Evolutionary conservation across 2,888 invertebrate genomes (phyloP), one percentile per base, ranked within the genome.

Genomic region (Biston betularia): DNA sequence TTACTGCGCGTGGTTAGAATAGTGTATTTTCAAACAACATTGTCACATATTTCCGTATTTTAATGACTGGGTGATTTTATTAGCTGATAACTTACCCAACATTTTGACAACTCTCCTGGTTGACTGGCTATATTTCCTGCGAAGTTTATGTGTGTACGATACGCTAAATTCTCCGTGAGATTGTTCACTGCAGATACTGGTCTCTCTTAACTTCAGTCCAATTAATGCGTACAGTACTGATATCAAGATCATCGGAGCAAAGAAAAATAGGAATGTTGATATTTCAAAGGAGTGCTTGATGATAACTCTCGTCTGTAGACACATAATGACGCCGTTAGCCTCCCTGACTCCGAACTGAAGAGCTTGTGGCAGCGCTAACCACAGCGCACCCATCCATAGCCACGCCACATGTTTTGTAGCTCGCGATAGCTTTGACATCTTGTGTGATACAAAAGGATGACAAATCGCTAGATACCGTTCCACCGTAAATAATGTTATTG

Each of bases 341-440:
- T 81, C 77, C 64, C 86, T 79, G 75, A 95, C 78, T 58, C 95
- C 88, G 75, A 95, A 86, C 42, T 90, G 84, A 48, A 93, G 78
- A 10, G 90, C 97, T 82, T 97, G 97, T 0, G 97, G 97, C 50
- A 97, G 89, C 0, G 97, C 97, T 78, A 96, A 88, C 69, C 95
- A 93, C 74, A 98, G 88, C 0, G 98, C 96, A 0, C 96, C 89
- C 59, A 97, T 82, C 98, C 98, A 99, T 71, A 98, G 95, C 49
- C 95, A 89, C 33, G 97, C 86, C 48, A 98, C 97, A 77, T 97
- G 96, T 82, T 96, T 97, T 63, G 97, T 94, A 10, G 97, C 98
- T 40, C 98, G 94, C 14, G 97, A 96, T 48, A 98, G 90, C 80
- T 97, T 97, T 6, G 98, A 98, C 96, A 98, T 97, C 69, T 97